phyloP scores from a whole-genome alignment of 2,888 invertebrate species.

The Dichetophora obliterata region DNA sequence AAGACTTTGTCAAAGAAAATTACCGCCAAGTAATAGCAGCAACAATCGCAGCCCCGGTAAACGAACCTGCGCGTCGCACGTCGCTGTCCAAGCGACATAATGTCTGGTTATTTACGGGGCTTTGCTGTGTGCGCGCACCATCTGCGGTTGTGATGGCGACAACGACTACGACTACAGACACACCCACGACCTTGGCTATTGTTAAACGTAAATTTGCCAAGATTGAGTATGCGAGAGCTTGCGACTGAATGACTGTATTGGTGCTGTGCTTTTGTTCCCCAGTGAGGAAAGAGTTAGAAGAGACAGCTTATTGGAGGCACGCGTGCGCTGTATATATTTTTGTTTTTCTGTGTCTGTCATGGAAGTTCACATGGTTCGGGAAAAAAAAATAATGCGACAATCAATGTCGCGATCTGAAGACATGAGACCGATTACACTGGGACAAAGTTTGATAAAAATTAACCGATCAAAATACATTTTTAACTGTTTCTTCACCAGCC shows the following conservation, averaged over 20 bases:
- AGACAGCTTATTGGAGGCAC: neutral
- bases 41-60: neutral
- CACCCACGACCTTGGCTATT: conserved; percentile 37
- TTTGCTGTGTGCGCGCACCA: neutral
- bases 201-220: conserved; percentile 14
- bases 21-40: conserved; percentile 15
- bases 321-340: neutral
- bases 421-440: neutral
- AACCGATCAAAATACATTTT: no score
- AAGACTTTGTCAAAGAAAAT: conserved; percentile 36
- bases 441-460: neutral
- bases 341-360: neutral
- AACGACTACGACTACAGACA: conserved; percentile 2
- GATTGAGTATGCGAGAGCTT: neutral
- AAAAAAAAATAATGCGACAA: neutral
- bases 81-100: conserved; percentile 33
- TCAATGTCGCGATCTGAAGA: neutral
- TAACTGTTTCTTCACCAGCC: no score
- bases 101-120: conserved; percentile 31
- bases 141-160: neutral
- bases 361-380: neutral
- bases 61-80: conserved; percentile 13
- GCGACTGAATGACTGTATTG: no score
- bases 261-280: no score
- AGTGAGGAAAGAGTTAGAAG: no score